A percentile compares a stretch with the other conserved stretches of the same genome.
Conservation (phyloP, 1,140 invertebrate genomes). For the Orchestia grillus region DNA sequence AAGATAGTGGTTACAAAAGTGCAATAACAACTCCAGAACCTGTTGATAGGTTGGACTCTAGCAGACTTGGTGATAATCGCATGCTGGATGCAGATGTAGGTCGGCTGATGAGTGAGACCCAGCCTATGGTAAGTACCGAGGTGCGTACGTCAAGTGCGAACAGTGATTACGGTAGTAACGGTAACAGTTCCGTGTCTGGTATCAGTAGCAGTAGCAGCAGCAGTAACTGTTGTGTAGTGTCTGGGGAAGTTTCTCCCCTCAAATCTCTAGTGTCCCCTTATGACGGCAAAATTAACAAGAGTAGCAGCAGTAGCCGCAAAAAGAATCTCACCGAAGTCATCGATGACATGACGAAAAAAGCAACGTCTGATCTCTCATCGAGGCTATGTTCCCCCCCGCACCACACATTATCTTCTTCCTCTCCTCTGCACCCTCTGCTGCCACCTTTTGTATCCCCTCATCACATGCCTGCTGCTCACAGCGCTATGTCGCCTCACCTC, state of each 20-base stretch:
- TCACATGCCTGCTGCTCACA: background rate
- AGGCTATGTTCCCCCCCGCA: conserved; percentile 2
- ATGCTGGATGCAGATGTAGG: conserved; percentile 28
- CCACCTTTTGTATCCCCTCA: background rate
- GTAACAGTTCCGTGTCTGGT: conserved; percentile 54
- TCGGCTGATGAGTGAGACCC: conserved; percentile 59
- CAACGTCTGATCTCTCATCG: conserved; percentile 55
- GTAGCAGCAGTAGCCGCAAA: conserved; percentile 20
- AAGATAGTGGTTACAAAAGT: conserved; percentile 68
- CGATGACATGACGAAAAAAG: conserved; percentile 57
- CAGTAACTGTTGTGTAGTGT: conserved; percentile 25
- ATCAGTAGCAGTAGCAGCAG: conserved; percentile 44
- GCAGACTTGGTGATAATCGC: conserved; percentile 41
- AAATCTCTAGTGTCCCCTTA: background rate
- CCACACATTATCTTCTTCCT: conserved; percentile 16
- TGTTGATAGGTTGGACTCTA: conserved; percentile 62
- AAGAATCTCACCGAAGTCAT: conserved; percentile 37
- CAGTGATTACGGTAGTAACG: conserved; percentile 57
- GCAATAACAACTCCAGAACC: conserved; percentile 68
- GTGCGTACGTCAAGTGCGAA: conserved; percentile 20
- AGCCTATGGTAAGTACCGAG: background rate
- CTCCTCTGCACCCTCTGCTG: background rate
- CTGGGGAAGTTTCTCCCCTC: background rate
- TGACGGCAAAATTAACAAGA: conserved; percentile 11
- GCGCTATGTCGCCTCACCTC: conserved; percentile 46